Evolutionary conservation across 2,797 vertebrate species (phyloP), one percentile per base, ranked within the genome.

Genomic region (Leuciscus waleckii): DNA sequence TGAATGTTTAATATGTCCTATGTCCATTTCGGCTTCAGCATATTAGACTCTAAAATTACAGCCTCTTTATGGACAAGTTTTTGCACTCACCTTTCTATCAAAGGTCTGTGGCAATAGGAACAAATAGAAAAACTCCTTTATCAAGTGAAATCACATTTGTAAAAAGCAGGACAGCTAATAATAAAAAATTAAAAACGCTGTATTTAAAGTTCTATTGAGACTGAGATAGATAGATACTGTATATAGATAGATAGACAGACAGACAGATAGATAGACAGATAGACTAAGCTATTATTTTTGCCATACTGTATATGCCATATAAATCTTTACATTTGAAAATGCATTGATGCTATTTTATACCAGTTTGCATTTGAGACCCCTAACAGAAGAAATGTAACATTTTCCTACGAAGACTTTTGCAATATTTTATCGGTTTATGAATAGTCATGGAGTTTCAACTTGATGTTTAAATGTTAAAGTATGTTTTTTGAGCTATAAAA

Each of bases 1-100:
- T 26, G 83, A 86, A 89, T 85, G 29, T 74, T 83, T 79, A 79
- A 88, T 70, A 58, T 61, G 81, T 26, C 43, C 21, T 14, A 21
- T 26, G 46, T 73, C 80, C 49, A 35, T 65, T 74, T 23, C 16
- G 17, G 39, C 58, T 26, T 75, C 23, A 26, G 54, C 21, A 5
- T 75, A 9, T 73, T 29, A 78, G 77, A 71, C 67, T 78, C 77
- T n/a, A 70, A 39, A 46, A 61, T n/a, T 32, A 58, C 7, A 9
- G 17, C 35, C 67, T 56, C 26, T 39, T 82, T 71, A 82, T 21
- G 35, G 68, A 63, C 39, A 49, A 37, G 14, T 35, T 39, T 21
- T 71, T 71, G 49, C 51, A 37, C 35, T 26, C 2, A 41, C 1
- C 17, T 79, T 79, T 65, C 37, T 41, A 63, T 39, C 56, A 41